Conservation (phyloP, 2,797 vertebrate genomes). For the Petrocephalus schoutedeni region DNA sequence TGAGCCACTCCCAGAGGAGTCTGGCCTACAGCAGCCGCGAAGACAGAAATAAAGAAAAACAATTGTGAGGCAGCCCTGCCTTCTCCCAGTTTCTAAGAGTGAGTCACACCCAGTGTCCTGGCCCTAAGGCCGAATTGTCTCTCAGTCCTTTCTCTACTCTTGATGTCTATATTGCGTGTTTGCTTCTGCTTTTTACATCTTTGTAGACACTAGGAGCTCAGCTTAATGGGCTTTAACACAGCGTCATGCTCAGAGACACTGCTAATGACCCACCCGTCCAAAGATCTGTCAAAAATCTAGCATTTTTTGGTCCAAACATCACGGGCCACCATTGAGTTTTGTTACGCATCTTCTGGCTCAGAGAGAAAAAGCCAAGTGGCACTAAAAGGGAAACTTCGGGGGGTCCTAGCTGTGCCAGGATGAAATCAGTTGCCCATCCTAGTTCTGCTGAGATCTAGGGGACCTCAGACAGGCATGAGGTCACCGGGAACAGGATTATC, state of each 20-base stretch:
- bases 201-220: background rate
- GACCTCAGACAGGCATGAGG: background rate
- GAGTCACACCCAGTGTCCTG: background rate
- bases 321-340: background rate
- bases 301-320: background rate
- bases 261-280: background rate
- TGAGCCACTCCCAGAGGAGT: slow-evolving; percentile 13
- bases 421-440: background rate
- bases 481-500: background rate
- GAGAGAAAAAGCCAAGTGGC: background rate
- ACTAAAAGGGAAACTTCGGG: background rate
- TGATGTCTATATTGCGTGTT: background rate
- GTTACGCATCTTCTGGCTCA: background rate
- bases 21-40: background rate
- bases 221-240: background rate
- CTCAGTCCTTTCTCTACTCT: background rate
- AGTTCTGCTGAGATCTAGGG: background rate
- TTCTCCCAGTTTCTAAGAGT: background rate
- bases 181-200: background rate
- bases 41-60: background rate
- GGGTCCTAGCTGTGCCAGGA: background rate
- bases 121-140: background rate
- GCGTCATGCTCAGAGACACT: background rate
- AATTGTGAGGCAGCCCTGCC: background rate
- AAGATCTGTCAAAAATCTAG: background rate